Conservation (phyloP, 2,113 vertebrate genomes). For the Odocoileus hemionus region DNA sequence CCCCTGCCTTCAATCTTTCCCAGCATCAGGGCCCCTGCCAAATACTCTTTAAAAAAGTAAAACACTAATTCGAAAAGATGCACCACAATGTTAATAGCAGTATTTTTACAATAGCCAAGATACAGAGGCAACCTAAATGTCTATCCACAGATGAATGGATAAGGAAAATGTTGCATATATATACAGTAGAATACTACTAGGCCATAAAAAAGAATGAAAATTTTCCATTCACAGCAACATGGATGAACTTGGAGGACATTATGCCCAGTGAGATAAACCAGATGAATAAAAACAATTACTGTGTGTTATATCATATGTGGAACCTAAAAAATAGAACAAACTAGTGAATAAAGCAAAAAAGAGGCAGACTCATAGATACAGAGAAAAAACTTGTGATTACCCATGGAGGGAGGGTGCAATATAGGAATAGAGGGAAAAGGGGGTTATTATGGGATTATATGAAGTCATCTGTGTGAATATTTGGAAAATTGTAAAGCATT, state of each 20-base stretch:
- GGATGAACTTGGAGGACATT: neutral
- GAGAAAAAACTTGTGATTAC: neutral
- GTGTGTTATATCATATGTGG: neutral
- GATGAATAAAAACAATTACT: neutral
- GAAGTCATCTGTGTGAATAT: neutral
- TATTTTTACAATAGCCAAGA: neutral
- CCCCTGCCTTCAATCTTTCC: neutral
- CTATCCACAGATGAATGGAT: neutral
- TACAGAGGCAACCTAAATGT: neutral
- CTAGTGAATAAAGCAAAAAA: neutral
- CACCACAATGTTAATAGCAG: neutral
- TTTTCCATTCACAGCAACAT: neutral
- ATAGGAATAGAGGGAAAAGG: neutral
- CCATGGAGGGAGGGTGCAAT: neutral
- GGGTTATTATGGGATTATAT: neutral
- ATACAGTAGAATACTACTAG: neutral
- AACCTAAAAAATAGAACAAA: neutral
- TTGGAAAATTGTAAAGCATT: neutral
- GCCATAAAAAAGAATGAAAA: neutral
- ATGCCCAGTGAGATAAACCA: neutral
- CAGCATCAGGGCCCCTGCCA: neutral
- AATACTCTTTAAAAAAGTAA: neutral
- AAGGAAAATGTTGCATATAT: neutral
- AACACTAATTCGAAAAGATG: neutral
- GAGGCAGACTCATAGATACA: neutral